These are phyloP conservation scores for Osedax frankpressi DNA, from an alignment of 2,888 invertebrate genomes.

Conservation along the genomic window DNA sequence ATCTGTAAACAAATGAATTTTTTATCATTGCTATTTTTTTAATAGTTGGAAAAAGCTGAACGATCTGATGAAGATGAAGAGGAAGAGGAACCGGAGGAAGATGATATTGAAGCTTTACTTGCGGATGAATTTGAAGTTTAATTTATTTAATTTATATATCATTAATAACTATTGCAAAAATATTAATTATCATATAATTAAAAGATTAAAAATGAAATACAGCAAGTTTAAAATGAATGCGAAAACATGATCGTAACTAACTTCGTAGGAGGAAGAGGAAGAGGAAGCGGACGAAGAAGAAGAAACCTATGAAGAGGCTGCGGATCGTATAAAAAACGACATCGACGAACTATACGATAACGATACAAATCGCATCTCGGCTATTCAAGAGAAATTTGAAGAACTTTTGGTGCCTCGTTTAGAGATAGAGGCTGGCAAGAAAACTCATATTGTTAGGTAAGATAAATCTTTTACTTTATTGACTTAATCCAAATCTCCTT, in stretches of 20 bases:
- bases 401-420: constrained; percentile 39
- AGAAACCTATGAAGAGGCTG: constrained; percentile 44
- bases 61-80: constrained; percentile 25
- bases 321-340: constrained; percentile 41
- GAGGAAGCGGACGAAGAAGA: constrained; percentile 45
- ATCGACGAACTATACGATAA: constrained; percentile 40
- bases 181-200: not conserved
- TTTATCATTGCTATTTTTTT: not conserved
- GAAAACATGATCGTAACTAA: not conserved
- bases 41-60: not conserved
- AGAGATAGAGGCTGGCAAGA: constrained; percentile 39
- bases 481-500: too few relatives aligned
- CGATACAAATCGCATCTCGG: constrained; percentile 37
- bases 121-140: constrained; percentile 43
- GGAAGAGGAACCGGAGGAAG: constrained; percentile 31
- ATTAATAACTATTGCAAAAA: not conserved
- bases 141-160: not conserved
- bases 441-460: constrained; percentile 43
- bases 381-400: constrained; percentile 41
- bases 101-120: constrained; percentile 33
- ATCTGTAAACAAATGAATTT: not conserved
- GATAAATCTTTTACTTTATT: too few relatives aligned
- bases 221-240: not conserved
- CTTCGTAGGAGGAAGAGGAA: constrained; percentile 36
- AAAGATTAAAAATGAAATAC: not conserved